phyloP scores from a whole-genome alignment of 1,140 invertebrate genomes.

The Drosophila melanica region DNA sequence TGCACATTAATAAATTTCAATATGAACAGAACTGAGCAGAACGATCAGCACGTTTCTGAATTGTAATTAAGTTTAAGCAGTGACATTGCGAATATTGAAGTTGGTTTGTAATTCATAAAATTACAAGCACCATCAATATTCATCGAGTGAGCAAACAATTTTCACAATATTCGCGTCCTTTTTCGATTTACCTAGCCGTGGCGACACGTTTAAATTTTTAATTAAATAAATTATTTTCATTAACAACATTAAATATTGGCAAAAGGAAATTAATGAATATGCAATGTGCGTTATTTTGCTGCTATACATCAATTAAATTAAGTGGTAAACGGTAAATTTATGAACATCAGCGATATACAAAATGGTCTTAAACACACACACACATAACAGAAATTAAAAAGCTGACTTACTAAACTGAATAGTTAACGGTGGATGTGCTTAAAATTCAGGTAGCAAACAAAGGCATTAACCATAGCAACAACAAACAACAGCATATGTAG shows the following conservation, averaged over 20 bases:
- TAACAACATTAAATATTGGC: constrained; percentile 45
- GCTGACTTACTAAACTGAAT: constrained; percentile 52
- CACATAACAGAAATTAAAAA: too few relatives aligned
- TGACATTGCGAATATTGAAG: constrained; percentile 26
- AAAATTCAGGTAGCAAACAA: constrained; percentile 65
- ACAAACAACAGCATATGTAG: constrained; percentile 32
- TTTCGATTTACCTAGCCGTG: not conserved
- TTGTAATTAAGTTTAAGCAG: constrained; percentile 67
- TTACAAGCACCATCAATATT: constrained; percentile 8
- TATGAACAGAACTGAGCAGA: constrained; percentile 52
- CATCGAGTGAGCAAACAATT: not conserved
- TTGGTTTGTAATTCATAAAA: constrained; percentile 31
- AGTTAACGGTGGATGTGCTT: constrained; percentile 55
- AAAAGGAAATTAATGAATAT: constrained; percentile 50
- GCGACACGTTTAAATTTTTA: constrained; percentile 71
- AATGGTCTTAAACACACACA: too few relatives aligned
- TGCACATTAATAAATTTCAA: constrained; percentile 51
- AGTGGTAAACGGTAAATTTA: constrained; percentile 39
- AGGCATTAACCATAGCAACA: constrained; percentile 30
- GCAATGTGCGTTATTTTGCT: constrained; percentile 42
- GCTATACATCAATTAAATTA: constrained; percentile 35
- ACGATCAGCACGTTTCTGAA: constrained; percentile 23
- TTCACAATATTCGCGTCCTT: constrained; percentile 8
- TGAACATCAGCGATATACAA: not conserved
- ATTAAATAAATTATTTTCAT: constrained; percentile 76